A percentile compares a stretch with the other conserved stretches of the same genome.
These are phyloP conservation scores for Eubasilissa regina DNA, from an alignment of 1,140 invertebrate species.

Conservation along the genomic window DNA sequence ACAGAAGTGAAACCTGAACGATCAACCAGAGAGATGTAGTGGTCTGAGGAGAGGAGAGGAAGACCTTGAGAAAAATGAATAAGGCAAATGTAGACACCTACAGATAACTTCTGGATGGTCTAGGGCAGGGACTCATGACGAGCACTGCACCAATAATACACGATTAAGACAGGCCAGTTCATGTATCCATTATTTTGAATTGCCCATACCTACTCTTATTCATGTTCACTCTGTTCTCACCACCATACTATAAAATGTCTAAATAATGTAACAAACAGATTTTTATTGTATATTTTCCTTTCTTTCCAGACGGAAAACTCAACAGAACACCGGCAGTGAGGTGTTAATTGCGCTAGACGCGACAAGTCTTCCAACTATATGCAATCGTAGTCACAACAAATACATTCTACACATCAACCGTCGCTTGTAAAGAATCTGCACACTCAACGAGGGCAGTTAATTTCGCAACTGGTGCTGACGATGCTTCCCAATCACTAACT, in stretches of 20 bases:
- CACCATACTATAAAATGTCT: not conserved
- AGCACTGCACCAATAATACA: no score
- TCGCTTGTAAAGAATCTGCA: not conserved
- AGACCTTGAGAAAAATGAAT: no score
- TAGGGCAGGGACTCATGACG: no score
- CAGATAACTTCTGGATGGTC: no score
- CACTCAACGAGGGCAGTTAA: not conserved
- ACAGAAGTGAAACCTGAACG: no score
- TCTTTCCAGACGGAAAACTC: slow-evolving; percentile 24
- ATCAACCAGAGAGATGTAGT: no score
- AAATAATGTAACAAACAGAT: not conserved
- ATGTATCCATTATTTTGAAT: no score
- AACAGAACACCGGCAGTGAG: slow-evolving; percentile 2
- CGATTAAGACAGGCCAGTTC: no score
- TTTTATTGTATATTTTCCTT: not conserved
- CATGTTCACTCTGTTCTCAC: not conserved
- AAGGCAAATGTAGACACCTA: no score
- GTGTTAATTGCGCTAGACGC: not conserved
- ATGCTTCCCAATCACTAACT: slow-evolving; percentile 10
- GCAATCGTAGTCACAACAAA: not conserved
- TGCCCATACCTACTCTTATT: no score
- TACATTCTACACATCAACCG: not conserved
- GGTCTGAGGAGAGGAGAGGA: no score
- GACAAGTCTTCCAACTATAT: slow-evolving; percentile 6
- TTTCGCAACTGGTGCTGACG: not conserved